Evolutionary conservation across 2,797 vertebrate species (phyloP), one percentile per base, ranked within the genome.

Genomic region (Halcyon leucocephala): DNA sequence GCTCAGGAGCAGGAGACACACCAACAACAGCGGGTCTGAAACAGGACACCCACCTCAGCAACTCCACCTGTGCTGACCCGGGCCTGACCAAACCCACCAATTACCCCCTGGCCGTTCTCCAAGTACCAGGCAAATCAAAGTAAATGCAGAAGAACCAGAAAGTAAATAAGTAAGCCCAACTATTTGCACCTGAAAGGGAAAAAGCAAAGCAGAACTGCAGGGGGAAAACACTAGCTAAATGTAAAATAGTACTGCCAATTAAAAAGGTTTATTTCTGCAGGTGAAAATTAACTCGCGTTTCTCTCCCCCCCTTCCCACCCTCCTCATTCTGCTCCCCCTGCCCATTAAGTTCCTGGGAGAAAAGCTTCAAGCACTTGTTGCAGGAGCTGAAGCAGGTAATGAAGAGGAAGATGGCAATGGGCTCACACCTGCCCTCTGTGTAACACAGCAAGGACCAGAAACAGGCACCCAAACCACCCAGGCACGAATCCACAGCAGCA

Each of bases 191-290:
- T 87, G 49, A 77, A 93, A 91, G 48, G 48, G 91, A 80, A 65
- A 85, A 87, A 31, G 12, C 42, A 70, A 90, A 90, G 65, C 0
- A 82, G 19, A 74, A 14, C 61, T 72, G 60, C 29, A 91, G 16
- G 17, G 14, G 49, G 49, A n/a, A 89, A 87, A 58, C 2, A 9
- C 28, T 24, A 60, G 15, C 58, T 79, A 55, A 90, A 77, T 31
- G 51, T 17, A 48, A 61, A 83, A 46, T 1, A 89, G 26, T 21
- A 57, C 0, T 7, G 33, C 20, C 0, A 0, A 82, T 6, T 8
- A 31, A 55, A 77, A 82, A 82, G 33, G 25, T 41, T 82, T 82
- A 51, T 80, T 93, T 82, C 72, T 67, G 60, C 55, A 85, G 33
- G 20, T 61, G 15, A 60, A 85, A 67, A 31, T 33, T 41, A 67